These are phyloP conservation scores for Electrona antarctica DNA, from an alignment of 2,113 vertebrate genomes.

Conservation along the genomic window DNA sequence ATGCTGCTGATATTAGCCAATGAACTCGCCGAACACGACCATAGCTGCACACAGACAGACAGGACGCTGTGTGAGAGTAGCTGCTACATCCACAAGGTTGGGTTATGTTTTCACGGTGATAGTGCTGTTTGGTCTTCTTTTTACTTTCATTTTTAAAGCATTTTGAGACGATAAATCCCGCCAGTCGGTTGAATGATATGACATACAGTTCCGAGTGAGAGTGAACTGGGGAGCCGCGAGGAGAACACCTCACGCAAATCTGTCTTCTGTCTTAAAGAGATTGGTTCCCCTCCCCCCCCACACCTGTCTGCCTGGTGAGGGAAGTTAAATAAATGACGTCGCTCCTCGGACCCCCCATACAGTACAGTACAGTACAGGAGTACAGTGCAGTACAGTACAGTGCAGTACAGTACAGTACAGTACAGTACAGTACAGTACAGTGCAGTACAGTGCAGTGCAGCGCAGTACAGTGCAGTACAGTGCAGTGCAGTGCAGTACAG, in stretches of 20 bases:
- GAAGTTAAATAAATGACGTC: too few relatives aligned
- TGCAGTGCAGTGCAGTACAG: too few relatives aligned
- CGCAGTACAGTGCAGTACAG: too few relatives aligned
- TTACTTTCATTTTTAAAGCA: neutral
- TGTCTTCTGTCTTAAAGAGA: too few relatives aligned
- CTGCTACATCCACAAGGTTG: slow-evolving; percentile 40
- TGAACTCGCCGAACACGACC: slow-evolving; percentile 8
- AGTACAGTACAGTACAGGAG: too few relatives aligned
- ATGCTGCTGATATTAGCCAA: slow-evolving; percentile 15
- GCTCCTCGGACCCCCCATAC: neutral
- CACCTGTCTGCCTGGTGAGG: too few relatives aligned
- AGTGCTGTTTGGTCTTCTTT: neutral
- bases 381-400: too few relatives aligned
- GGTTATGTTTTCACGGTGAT: neutral
- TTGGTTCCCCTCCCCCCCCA: too few relatives aligned
- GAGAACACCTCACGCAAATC: neutral
- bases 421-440: too few relatives aligned
- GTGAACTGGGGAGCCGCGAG: neutral
- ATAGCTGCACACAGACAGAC: slow-evolving; percentile 1
- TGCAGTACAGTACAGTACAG: too few relatives aligned
- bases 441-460: too few relatives aligned
- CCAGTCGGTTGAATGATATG: neutral
- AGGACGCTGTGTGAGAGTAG: slow-evolving; percentile 15
- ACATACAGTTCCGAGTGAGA: neutral
- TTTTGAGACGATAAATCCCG: neutral